Percentiles rank a stretch among this genome's conserved stretches.
These are phyloP conservation scores for Umimayanthus chanpuru DNA, from an alignment of 92 coral and sea anemone species.

Conservation along the genomic window DNA sequence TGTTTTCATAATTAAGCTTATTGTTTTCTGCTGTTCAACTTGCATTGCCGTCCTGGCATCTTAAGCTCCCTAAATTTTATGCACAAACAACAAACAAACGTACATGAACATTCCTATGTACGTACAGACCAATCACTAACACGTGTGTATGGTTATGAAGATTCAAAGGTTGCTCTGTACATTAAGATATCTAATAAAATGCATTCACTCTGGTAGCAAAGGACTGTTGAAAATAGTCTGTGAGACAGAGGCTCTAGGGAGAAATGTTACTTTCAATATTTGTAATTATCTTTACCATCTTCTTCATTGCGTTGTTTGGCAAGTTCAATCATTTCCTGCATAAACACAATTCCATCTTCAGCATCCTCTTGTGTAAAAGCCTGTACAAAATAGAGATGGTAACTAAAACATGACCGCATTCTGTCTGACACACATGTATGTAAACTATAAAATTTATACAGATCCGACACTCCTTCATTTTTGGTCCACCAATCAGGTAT, in stretches of 20 bases:
- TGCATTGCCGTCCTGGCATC: no score
- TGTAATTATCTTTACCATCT: constrained; percentile 57
- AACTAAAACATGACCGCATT: background rate
- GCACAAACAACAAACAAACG: no score
- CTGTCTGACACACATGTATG: background rate
- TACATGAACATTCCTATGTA: no score
- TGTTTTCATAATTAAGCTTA: no score
- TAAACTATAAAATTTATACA: background rate
- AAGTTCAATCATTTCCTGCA: constrained; percentile 98
- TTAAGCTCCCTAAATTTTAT: no score
- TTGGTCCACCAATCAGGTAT: background rate
- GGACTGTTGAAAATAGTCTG: no score
- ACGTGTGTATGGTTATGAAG: background rate
- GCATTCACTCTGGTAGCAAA: background rate
- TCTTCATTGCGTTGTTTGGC: constrained; percentile 94
- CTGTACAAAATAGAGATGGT: constrained; percentile 28
- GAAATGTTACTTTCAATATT: background rate
- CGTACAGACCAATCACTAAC: background rate
- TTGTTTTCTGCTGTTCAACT: no score
- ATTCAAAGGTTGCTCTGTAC: background rate
- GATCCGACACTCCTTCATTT: no score
- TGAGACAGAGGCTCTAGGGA: no score
- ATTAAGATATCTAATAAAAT: background rate
- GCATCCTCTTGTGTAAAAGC: constrained; percentile 88
- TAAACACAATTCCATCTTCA: constrained; percentile 95